Conservation (phyloP, 2,888 invertebrate genomes). For the Malthinus seriepunctatus region DNA sequence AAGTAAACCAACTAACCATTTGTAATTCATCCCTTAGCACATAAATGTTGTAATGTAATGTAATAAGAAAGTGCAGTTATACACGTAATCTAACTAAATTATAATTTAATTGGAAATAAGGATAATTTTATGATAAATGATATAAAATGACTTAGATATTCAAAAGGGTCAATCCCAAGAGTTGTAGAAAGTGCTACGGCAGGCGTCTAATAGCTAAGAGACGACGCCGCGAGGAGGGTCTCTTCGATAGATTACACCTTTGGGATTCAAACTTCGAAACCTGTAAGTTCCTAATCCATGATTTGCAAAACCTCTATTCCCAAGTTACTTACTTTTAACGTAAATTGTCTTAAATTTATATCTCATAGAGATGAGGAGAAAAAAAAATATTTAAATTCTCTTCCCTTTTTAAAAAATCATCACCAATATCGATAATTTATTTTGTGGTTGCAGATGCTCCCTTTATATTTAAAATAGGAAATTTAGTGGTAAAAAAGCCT, state of each 20-base stretch:
- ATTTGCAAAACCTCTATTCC: constrained; percentile 47
- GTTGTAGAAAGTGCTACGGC: constrained; percentile 35
- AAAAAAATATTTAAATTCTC: not conserved
- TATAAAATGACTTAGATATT: constrained; percentile 44
- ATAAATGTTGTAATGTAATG: not conserved
- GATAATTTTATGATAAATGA: constrained; percentile 52
- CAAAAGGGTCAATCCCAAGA: constrained; percentile 48
- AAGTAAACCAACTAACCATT: too few species aligned
- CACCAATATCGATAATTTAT: constrained; percentile 29
- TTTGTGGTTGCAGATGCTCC: constrained; percentile 29
- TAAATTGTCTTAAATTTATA: constrained; percentile 2
- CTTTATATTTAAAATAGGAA: constrained; percentile 34
- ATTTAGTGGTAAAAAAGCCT: constrained; percentile 34
- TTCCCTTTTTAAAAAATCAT: constrained; percentile 8
- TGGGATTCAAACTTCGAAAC: constrained; percentile 50
- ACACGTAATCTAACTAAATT: constrained; percentile 36
- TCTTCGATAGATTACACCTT: constrained; percentile 53
- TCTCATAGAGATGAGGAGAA: not conserved
- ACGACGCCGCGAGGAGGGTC: constrained; percentile 47
- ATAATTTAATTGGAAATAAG: constrained; percentile 42
- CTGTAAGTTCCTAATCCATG: constrained; percentile 52
- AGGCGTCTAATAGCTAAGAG: constrained; percentile 48
- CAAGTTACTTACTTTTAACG: constrained; percentile 20
- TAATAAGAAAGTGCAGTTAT: not conserved
- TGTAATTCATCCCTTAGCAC: too few species aligned